A percentile compares a stretch with the other conserved stretches of the same genome.
Conservation (phyloP, 2,113 vertebrate genomes). For the Opisthocomus hoazin region DNA sequence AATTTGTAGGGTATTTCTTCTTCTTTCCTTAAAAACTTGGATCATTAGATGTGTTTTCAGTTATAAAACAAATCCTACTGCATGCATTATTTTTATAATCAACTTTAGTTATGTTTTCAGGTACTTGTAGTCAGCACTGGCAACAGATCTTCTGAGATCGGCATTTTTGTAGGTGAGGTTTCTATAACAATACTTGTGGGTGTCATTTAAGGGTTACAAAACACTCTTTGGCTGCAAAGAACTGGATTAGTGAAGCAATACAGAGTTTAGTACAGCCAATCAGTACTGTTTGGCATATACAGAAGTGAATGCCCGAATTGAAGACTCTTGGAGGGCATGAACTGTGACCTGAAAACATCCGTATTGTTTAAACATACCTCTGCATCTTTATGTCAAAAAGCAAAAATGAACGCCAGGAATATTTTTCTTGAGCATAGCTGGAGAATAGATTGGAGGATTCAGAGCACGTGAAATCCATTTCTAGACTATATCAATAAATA, state of each 20-base stretch:
- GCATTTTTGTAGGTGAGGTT: background rate
- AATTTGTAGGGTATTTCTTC: background rate
- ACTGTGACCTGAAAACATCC: background rate
- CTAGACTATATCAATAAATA: background rate
- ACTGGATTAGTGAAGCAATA: background rate
- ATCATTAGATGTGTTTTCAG: background rate
- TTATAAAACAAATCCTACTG: background rate
- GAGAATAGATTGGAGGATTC: background rate
- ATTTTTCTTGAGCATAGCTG: background rate
- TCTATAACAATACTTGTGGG: background rate
- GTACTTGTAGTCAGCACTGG: background rate
- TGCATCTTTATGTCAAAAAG: background rate
- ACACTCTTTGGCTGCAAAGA: background rate
- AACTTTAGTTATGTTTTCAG: background rate
- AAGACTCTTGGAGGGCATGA: background rate
- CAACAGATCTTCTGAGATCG: background rate
- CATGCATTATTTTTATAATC: too few species aligned
- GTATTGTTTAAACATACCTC: background rate
- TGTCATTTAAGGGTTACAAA: background rate
- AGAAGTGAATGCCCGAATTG: background rate
- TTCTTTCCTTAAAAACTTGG: background rate
- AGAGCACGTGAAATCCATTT: background rate
- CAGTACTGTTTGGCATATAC: background rate
- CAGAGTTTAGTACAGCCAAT: background rate
- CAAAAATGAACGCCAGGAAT: fast-evolving